Conservation (phyloP, 2,888 invertebrate genomes). For the Pheosia tremula region DNA sequence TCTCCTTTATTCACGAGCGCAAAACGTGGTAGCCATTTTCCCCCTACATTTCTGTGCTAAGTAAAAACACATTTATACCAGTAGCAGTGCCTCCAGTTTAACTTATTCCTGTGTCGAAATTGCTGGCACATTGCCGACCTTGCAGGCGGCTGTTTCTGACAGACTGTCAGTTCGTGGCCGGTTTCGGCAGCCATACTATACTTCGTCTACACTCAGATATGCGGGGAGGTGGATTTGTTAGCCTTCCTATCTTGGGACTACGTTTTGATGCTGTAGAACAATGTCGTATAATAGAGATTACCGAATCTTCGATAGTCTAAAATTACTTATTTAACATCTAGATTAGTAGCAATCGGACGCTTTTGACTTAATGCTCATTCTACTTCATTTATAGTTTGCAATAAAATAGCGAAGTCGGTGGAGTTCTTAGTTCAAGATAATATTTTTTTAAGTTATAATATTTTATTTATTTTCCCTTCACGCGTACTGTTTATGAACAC, state of each 20-base stretch:
- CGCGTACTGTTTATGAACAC: too few species aligned
- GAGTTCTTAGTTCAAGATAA: too few species aligned
- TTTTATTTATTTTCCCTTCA: too few species aligned
- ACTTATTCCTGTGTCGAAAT: slow-evolving; percentile 5
- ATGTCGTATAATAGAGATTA: background rate
- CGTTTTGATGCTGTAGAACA: background rate
- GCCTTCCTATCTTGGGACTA: background rate
- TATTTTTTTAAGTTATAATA: too few species aligned
- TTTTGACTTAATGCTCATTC: too few species aligned
- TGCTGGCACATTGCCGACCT: slow-evolving; percentile 11
- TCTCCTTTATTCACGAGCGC: too few species aligned
- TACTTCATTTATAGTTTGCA: too few species aligned
- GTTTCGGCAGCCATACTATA: slow-evolving; percentile 7
- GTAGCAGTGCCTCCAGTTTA: background rate
- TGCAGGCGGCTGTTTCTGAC: slow-evolving; percentile 3
- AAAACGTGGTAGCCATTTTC: background rate
- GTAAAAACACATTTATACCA: background rate
- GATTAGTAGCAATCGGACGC: too few species aligned
- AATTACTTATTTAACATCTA: too few species aligned
- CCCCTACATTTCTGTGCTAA: background rate
- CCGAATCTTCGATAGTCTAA: too few species aligned
- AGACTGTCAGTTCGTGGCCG: slow-evolving; percentile 6
- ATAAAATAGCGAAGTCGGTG: too few species aligned
- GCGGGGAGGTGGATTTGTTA: background rate
- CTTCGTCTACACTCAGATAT: background rate